Conservation (phyloP, 2,797 vertebrate species). For the Hafferia zeledoni region DNA sequence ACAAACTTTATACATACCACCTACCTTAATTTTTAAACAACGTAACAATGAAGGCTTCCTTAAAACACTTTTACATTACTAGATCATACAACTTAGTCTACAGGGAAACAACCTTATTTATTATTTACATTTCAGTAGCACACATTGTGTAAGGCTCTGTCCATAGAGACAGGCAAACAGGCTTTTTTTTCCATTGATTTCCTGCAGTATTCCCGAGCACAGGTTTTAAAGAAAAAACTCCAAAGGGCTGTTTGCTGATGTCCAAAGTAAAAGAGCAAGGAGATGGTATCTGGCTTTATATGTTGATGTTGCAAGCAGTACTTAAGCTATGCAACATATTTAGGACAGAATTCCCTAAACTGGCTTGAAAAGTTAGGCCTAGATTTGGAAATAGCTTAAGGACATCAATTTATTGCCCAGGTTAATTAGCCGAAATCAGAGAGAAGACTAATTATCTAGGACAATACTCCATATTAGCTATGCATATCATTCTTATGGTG, state of each 20-base stretch:
- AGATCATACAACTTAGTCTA: not conserved
- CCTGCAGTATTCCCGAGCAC: not conserved
- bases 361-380: not conserved
- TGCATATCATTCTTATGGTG: not conserved
- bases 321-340: rapidly evolving
- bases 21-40: conserved; percentile 1
- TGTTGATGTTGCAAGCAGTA: not conserved
- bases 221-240: not conserved
- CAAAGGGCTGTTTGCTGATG: not conserved
- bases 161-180: not conserved
- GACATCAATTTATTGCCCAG: not conserved
- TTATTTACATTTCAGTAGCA: conserved; percentile 10
- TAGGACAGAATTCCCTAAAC: not conserved
- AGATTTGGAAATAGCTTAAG: not conserved
- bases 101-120: not conserved
- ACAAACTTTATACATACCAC: not conserved
- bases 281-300: not conserved
- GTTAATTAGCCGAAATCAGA: not conserved
- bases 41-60: not conserved
- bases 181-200: not conserved
- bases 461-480: not conserved
- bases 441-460: not conserved
- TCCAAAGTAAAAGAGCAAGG: not conserved
- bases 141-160: not conserved
- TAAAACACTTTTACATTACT: not conserved